Evolutionary conservation across 2,113 vertebrate genomes (phyloP).

Genomic region (Lamprotornis superbus): DNA sequence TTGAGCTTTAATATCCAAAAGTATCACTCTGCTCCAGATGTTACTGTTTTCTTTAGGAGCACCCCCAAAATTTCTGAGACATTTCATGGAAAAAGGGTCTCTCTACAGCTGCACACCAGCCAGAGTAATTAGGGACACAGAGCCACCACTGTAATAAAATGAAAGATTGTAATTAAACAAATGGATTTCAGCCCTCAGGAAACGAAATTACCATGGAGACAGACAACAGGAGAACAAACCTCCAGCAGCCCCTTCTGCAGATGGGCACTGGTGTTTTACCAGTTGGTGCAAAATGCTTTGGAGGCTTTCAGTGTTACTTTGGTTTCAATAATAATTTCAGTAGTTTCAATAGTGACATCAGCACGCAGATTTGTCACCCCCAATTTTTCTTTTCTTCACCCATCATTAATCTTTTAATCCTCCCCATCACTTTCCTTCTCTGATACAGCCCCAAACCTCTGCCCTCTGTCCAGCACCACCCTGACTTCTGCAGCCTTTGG

Average conservation of each 20-base stretch:
- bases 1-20: background rate
- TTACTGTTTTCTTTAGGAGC: background rate
- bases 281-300: background rate
- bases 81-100: background rate
- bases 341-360: background rate
- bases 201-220: background rate
- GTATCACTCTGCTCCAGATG: background rate
- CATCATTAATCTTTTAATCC: background rate
- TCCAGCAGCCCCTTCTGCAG: background rate
- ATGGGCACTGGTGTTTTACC: background rate
- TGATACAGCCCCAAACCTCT: background rate
- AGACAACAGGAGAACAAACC: background rate
- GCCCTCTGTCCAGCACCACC: background rate
- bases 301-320: background rate
- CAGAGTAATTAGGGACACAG: background rate
- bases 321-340: background rate
- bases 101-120: background rate
- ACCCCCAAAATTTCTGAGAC: background rate
- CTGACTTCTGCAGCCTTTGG: background rate
- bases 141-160: background rate
- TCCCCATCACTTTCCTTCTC: background rate
- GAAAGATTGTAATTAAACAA: background rate
- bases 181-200: background rate
- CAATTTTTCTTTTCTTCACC: background rate
- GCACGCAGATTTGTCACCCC: fast-evolving